Evolutionary conservation across 2,113 vertebrate species (phyloP).

Genomic region (Antigone vipio): DNA sequence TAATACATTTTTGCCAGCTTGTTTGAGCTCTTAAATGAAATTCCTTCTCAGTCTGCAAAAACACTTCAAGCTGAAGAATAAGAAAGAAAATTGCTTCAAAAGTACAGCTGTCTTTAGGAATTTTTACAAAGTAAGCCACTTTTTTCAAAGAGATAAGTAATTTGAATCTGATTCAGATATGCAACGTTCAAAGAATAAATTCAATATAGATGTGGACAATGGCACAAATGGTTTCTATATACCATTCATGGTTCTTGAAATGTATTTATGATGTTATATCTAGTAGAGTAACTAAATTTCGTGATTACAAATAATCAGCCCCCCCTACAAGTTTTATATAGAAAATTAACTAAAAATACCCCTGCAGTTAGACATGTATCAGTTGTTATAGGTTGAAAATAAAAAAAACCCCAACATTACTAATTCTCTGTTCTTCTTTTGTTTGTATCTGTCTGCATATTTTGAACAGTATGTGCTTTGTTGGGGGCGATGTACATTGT

Average conservation of each 20-base stretch:
- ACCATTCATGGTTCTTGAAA: background rate
- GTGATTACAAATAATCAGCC: background rate
- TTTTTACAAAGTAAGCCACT: background rate
- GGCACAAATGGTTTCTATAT: background rate
- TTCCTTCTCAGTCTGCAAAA: conserved; percentile 6
- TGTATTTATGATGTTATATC: background rate
- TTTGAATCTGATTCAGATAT: conserved; percentile 38
- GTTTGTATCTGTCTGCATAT: background rate
- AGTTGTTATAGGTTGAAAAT: background rate
- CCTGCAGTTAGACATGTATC: background rate
- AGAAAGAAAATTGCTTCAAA: conserved; percentile 10
- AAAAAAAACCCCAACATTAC: background rate
- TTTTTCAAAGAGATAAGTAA: conserved; percentile 22
- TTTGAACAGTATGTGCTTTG: background rate
- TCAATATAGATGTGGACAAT: conserved; percentile 1
- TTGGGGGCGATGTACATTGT: background rate
- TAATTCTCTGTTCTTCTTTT: background rate
- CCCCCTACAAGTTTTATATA: background rate
- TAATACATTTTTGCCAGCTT: background rate
- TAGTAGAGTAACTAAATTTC: background rate
- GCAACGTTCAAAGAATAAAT: conserved; percentile 21
- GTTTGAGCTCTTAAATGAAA: conserved; percentile 25
- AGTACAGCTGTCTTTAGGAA: conserved; percentile 8
- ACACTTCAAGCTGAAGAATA: background rate
- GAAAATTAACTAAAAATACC: conserved; percentile 5